Evolutionary conservation across 2,113 vertebrate species (phyloP).

Genomic region (Oreotrochilus melanogaster): DNA sequence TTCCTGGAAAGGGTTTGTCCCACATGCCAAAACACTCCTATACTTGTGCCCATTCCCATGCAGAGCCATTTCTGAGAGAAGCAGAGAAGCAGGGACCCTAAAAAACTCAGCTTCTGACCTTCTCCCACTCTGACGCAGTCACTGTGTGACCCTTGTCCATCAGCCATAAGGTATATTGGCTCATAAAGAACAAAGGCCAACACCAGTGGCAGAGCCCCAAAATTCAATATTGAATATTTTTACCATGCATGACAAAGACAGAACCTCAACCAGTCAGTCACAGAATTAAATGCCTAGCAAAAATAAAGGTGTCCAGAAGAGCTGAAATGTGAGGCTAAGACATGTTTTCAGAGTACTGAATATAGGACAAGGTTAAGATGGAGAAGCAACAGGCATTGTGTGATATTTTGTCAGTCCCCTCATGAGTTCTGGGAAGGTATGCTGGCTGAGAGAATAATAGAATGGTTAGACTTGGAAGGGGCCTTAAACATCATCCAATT

Average conservation of each 20-base stretch:
- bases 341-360: neutral
- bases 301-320: neutral
- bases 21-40: accelerated
- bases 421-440: neutral
- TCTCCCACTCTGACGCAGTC: neutral
- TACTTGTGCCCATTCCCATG: accelerated
- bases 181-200: neutral
- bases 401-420: neutral
- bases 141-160: neutral
- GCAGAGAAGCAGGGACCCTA: neutral
- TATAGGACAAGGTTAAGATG: neutral
- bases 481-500: too few relatives aligned
- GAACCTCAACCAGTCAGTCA: neutral
- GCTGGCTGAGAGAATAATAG: neutral
- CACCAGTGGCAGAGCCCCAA: neutral
- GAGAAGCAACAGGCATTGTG: neutral
- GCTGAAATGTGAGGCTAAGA: neutral
- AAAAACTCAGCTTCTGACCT: constrained; percentile 10
- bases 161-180: neutral
- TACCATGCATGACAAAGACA: neutral
- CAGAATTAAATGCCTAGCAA: neutral
- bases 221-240: neutral
- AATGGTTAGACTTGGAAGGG: too few relatives aligned
- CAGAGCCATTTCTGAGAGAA: neutral
- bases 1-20: neutral